A percentile compares a stretch with the other conserved stretches of the same genome.
Evolutionary conservation across 2,797 vertebrate genomes (phyloP).

Genomic region (Chiroxiphia lanceolata): DNA sequence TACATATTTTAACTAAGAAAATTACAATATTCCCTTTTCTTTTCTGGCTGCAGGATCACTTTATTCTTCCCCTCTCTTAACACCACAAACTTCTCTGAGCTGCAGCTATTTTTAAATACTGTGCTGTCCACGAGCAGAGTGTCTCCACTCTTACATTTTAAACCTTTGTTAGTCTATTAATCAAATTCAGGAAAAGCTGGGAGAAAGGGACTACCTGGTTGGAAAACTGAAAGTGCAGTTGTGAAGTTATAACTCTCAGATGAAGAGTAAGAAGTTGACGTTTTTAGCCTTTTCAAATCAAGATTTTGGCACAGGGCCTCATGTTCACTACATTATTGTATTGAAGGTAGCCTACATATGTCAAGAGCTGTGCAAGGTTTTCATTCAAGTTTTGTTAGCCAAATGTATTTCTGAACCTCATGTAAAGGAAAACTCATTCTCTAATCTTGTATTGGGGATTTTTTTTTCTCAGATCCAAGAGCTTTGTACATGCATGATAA

Average conservation of each 20-base stretch:
- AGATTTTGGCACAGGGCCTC: not conserved
- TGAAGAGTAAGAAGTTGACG: not conserved
- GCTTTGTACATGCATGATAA: not conserved
- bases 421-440: not conserved
- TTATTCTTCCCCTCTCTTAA: not conserved
- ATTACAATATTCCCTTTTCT: not conserved
- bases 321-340: not conserved
- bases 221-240: not conserved
- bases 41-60: not conserved
- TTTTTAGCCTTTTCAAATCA: not conserved
- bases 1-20: not conserved
- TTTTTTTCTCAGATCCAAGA: not conserved
- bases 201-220: not conserved
- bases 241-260: not conserved
- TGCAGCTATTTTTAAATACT: not conserved
- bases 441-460: not conserved
- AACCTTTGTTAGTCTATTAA: not conserved
- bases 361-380: not conserved
- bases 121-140: not conserved
- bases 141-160: not conserved
- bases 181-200: not conserved
- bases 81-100: not conserved
- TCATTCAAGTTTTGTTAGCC: not conserved
- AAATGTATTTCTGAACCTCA: not conserved
- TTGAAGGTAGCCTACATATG: not conserved